Percentiles rank a stretch among this genome's conserved stretches.
Evolutionary conservation across 1,140 invertebrate species (phyloP).

Genomic region (Caenorhabditis tropicalis): DNA sequence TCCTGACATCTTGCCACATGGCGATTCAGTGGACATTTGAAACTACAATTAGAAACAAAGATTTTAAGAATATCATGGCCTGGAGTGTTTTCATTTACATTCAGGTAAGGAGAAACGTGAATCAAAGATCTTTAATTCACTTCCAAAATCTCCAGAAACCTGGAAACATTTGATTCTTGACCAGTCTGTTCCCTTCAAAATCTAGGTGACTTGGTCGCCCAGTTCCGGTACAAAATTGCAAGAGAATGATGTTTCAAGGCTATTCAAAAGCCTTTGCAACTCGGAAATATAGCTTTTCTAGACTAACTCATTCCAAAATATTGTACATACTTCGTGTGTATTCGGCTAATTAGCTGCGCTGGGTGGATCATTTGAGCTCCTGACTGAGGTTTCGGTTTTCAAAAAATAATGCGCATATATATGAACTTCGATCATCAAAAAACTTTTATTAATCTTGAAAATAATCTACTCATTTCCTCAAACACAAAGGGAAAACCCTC

Average conservation of each 20-base stretch:
- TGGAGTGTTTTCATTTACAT: constrained; percentile 48
- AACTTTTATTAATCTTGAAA: background rate
- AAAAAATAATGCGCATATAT: background rate
- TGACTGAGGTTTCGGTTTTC: background rate
- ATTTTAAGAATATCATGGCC: constrained; percentile 39
- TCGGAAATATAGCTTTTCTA: too few relatives aligned
- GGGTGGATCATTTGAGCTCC: background rate
- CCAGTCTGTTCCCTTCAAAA: constrained; percentile 2
- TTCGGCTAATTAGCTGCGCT: background rate
- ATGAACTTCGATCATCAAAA: background rate
- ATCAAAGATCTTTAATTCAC: background rate
- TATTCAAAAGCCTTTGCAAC: background rate
- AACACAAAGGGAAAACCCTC: background rate
- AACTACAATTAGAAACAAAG: background rate
- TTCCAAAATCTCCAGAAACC: background rate
- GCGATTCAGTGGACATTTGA: background rate
- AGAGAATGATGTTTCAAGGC: background rate
- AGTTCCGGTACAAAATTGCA: constrained; percentile 6
- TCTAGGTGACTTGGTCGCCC: background rate
- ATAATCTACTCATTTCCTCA: background rate
- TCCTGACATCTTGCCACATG: constrained; percentile 15
- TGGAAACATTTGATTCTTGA: constrained; percentile 27
- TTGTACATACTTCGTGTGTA: too few relatives aligned
- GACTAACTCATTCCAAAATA: too few relatives aligned
- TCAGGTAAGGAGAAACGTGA: background rate